Evolutionary conservation across 2,113 vertebrate species (phyloP), one percentile per base, ranked within the genome.

Genomic region (Promerops cafer): DNA sequence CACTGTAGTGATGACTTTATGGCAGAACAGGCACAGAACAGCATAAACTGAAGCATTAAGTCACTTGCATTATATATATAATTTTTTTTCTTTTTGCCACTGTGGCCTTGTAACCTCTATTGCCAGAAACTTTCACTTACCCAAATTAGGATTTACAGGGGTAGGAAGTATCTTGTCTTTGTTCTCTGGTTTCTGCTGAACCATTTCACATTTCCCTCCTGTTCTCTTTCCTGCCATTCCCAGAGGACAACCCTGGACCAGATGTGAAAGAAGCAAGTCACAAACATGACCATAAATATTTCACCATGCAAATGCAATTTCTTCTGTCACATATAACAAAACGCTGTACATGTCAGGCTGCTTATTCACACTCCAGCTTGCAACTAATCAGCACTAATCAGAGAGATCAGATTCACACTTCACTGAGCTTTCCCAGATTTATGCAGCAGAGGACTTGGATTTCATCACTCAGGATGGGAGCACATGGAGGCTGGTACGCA

Each of bases 271-370:
- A 95, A 96, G 83, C 78, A 76, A 97, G 90, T 91, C 91, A 59
- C 96, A 97, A 81, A 97, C 91, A 96, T 6, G 86, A 87, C 92
- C 96, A 95, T 95, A 97, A 97, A 97, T 97, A 97, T 83, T 97
- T 92, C 84, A 95, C 88, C 93, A 87, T 31, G 57, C 63, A 92
- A 97, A 94, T 69, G 63, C 65, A 93, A 95, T 89, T 83, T 82
- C 94, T 96, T 89, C 83, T 47, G 89, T 87, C 75, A 90, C 86
- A 84, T 91, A 23, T 78, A 82, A 96, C 79, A 93, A 83, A 93
- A 93, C 0, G 6, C 53, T 60, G 65, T 78, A 84, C 66, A 65
- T 95, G 94, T 96, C 92, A 94, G 93, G 56, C 68, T 81, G 78
- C 91, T 42, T 49, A 93, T 96, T 97, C 90, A 94, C 93, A 96